Conservation (phyloP, 1,140 invertebrate genomes). For the Mycetomoellerius zeteki region DNA sequence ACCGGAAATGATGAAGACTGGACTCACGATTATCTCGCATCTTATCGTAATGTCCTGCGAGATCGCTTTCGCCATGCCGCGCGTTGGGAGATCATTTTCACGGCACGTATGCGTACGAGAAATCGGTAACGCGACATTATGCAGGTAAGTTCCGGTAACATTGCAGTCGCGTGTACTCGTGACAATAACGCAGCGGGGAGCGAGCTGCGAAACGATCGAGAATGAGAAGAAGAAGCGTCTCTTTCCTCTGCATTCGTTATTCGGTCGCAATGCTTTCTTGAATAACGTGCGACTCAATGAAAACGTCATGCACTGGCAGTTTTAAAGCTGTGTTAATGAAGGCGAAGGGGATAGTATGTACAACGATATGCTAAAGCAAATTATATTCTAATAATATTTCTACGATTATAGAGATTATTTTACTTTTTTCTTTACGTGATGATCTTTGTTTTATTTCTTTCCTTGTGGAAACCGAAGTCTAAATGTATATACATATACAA, state of each 20-base stretch:
- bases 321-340: conserved; percentile 13
- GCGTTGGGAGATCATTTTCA: conserved; percentile 70
- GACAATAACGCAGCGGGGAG: not conserved
- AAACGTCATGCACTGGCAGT: conserved; percentile 34
- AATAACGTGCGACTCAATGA: conserved; percentile 38
- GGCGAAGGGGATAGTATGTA: conserved; percentile 4
- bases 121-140: conserved; percentile 76
- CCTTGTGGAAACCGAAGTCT: conserved; percentile 29
- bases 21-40: conserved; percentile 15
- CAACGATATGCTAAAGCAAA: not conserved
- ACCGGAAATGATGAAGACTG: conserved; percentile 70
- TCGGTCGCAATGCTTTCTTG: conserved; percentile 30
- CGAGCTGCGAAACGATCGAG: not conserved
- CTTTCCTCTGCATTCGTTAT: conserved; percentile 17
- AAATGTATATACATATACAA: conserved; percentile 64
- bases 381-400: not conserved
- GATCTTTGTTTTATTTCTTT: conserved; percentile 38
- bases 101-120: conserved; percentile 69
- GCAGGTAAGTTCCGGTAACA: conserved; percentile 71
- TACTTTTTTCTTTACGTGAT: conserved; percentile 1
- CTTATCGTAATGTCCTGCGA: not conserved
- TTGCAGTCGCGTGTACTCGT: not conserved
- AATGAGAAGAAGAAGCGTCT: conserved; percentile 30
- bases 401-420: conserved; percentile 12
- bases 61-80: conserved; percentile 73